phyloP scores from a whole-genome alignment of 1,140 invertebrate species.

The Drosophila chauvacae region DNA sequence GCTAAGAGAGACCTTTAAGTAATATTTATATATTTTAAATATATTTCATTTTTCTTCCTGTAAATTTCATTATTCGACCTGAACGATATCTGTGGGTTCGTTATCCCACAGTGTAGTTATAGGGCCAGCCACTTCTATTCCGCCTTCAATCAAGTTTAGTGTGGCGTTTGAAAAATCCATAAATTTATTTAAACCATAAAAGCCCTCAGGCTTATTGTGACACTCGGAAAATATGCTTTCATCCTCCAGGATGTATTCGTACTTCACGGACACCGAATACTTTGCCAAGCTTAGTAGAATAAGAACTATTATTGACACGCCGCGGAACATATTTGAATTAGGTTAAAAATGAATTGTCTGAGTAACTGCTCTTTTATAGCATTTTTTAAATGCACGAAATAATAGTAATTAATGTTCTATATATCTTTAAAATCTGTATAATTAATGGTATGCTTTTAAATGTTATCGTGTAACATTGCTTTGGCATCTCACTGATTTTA shows the following conservation, averaged over 20 bases:
- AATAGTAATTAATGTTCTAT: background rate
- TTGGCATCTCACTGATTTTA: background rate
- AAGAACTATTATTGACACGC: background rate
- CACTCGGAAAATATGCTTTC: background rate
- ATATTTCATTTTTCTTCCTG: too few species aligned
- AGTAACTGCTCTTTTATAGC: background rate
- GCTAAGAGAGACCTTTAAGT: too few species aligned
- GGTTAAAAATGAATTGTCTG: background rate
- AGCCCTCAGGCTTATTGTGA: background rate
- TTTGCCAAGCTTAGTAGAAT: background rate
- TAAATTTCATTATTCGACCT: background rate
- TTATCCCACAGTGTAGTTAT: background rate
- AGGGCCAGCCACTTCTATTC: background rate
- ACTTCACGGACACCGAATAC: background rate
- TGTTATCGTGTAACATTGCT: background rate
- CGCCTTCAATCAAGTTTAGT: background rate
- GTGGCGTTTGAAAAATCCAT: background rate
- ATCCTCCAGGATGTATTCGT: background rate
- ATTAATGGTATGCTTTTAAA: background rate
- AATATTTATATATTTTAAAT: too few species aligned
- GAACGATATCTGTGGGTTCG: background rate
- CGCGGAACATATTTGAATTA: background rate
- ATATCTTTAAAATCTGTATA: background rate
- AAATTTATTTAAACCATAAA: background rate
- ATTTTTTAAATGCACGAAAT: background rate